Conservation (phyloP, 2,888 invertebrate species). For the Hemicrepidius hirtus region DNA sequence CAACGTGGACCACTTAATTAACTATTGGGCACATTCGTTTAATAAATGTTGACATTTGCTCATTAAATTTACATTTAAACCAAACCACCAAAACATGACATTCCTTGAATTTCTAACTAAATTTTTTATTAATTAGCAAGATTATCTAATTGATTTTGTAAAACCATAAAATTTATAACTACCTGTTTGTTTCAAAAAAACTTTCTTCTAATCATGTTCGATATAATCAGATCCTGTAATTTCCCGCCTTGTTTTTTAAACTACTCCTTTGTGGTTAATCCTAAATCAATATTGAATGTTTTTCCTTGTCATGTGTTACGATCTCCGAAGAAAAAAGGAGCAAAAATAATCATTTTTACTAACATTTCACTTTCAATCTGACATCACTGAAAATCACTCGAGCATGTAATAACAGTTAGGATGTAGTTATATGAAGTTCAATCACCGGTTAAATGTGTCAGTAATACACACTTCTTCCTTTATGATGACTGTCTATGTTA, state of each 20-base stretch:
- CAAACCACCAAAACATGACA: not conserved
- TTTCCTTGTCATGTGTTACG: not conserved
- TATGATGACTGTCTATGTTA: not conserved
- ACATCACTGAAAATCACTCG: constrained; percentile 19
- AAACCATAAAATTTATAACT: too few relatives aligned
- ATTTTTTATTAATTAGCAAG: too few relatives aligned
- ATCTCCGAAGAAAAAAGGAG: not conserved
- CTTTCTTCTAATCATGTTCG: not conserved
- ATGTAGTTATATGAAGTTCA: constrained; percentile 13
- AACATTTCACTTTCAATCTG: constrained; percentile 21
- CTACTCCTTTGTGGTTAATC: not conserved
- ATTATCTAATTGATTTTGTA: too few relatives aligned
- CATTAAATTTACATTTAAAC: not conserved
- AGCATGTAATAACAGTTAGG: constrained; percentile 11
- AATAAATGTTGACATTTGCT: constrained; percentile 7
- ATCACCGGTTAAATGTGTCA: constrained; percentile 19
- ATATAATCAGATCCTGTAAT: not conserved
- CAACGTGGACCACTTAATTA: constrained; percentile 3
- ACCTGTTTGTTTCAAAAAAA: not conserved
- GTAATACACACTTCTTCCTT: constrained; percentile 18
- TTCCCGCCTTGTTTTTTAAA: not conserved
- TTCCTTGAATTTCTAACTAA: too few relatives aligned
- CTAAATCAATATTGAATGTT: not conserved
- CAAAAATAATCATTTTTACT: not conserved
- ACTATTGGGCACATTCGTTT: not conserved